phyloP scores from a whole-genome alignment of 2,888 invertebrate genomes.

The Trichogramma evanescens region DNA sequence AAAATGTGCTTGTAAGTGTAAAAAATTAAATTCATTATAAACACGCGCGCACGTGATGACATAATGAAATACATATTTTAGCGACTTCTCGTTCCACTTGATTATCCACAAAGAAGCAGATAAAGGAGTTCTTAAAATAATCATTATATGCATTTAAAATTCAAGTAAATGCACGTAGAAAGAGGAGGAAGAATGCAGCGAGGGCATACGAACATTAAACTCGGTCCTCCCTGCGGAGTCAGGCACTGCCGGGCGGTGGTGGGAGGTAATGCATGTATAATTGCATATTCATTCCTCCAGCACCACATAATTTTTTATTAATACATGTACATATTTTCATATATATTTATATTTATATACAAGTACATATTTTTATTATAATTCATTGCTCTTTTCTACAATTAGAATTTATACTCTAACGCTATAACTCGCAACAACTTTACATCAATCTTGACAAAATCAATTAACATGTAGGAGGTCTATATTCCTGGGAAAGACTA shows the following conservation, averaged over 20 bases:
- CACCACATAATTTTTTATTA: too few relatives aligned
- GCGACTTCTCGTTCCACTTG: neutral
- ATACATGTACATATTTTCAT: too few relatives aligned
- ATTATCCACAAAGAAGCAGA: neutral
- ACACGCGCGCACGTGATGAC: too few relatives aligned
- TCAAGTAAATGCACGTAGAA: neutral
- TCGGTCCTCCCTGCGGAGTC: conserved; percentile 12
- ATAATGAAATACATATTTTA: neutral
- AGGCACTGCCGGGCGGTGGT: conserved; percentile 2
- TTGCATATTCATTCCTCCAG: too few relatives aligned
- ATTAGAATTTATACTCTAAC: too few relatives aligned
- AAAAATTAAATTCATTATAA: too few relatives aligned
- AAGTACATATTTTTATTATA: too few relatives aligned
- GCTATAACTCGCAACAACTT: too few relatives aligned
- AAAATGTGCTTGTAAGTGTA: neutral
- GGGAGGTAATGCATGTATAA: neutral
- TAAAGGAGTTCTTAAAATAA: neutral
- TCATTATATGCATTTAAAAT: neutral
- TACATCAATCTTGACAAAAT: too few relatives aligned
- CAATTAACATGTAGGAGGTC: conserved; percentile 27
- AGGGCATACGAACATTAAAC: neutral
- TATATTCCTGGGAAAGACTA: conserved; percentile 38
- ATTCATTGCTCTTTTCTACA: too few relatives aligned
- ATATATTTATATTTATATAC: too few relatives aligned
- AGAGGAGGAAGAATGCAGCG: neutral